These are phyloP conservation scores for Meteorus colon DNA, from an alignment of 2,888 invertebrate genomes.

Conservation along the genomic window DNA sequence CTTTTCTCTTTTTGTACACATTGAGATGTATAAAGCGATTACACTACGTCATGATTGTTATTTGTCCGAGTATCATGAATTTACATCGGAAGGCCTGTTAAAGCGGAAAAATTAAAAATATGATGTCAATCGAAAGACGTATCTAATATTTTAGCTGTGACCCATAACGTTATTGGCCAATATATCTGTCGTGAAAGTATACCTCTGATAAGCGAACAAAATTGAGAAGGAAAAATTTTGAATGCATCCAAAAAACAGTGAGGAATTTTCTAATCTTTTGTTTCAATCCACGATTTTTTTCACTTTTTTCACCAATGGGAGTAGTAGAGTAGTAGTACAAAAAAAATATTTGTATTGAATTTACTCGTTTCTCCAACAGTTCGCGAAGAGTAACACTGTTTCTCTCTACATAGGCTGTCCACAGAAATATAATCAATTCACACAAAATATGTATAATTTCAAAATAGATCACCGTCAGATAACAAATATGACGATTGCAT, in stretches of 20 bases:
- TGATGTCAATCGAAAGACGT: background rate
- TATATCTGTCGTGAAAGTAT: background rate
- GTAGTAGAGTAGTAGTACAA: too few species aligned
- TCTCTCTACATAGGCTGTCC: background rate
- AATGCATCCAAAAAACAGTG: constrained; percentile 19
- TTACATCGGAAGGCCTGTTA: constrained; percentile 15
- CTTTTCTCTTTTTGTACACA: constrained; percentile 61
- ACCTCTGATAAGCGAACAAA: background rate
- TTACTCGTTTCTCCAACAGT: background rate
- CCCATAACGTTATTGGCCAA: background rate
- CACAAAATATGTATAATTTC: background rate
- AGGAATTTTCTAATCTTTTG: background rate
- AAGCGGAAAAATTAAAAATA: background rate
- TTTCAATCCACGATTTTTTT: background rate
- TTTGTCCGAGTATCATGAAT: constrained; percentile 44
- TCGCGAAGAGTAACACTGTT: background rate
- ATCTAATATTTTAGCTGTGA: background rate
- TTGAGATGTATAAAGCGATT: constrained; percentile 69
- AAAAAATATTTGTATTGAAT: background rate
- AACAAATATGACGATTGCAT: too few species aligned
- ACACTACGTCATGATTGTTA: constrained; percentile 64
- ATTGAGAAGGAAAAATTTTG: background rate
- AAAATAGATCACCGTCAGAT: background rate
- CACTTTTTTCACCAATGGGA: background rate
- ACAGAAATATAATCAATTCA: background rate